phyloP scores from a whole-genome alignment of 2,113 vertebrate species.

The Actenoides lindsayi region DNA sequence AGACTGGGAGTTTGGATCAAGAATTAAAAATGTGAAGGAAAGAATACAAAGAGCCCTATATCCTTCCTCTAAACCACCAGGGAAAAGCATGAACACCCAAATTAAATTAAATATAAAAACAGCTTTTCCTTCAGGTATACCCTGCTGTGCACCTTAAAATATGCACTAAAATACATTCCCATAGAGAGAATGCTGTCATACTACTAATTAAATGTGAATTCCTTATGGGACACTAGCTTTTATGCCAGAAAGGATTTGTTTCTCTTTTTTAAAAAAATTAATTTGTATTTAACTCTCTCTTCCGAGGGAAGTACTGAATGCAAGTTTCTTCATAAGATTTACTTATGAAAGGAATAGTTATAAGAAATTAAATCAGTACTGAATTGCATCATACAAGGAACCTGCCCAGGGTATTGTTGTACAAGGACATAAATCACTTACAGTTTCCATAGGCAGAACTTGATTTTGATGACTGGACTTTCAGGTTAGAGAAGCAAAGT shows the following conservation, averaged over 20 bases:
- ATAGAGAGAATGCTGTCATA: slow-evolving; percentile 15
- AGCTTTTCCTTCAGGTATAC: not conserved
- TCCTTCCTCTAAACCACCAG: not conserved
- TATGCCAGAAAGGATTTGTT: not conserved
- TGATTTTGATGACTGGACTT: not conserved
- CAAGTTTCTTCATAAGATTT: not conserved
- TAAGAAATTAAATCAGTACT: not conserved
- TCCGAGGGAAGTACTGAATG: not conserved
- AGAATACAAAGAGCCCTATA: not conserved
- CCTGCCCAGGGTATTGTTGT: not conserved
- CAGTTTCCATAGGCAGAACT: slow-evolving; percentile 12
- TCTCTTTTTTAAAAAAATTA: not conserved
- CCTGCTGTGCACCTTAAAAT: slow-evolving; percentile 37
- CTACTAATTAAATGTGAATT: slow-evolving; percentile 54
- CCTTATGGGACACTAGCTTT: slow-evolving; percentile 29
- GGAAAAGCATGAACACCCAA: not conserved
- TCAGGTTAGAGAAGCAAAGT: not conserved
- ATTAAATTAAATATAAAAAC: slow-evolving; percentile 48
- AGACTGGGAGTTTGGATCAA: not conserved
- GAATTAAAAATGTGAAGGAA: not conserved
- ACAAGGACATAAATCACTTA: not conserved
- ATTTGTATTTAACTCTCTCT: not conserved
- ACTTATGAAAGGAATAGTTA: not conserved
- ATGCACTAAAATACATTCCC: slow-evolving; percentile 23
- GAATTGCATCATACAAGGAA: not conserved